Percentiles rank a stretch among this genome's conserved stretches.
These are phyloP conservation scores for Bombycilla garrulus DNA, from an alignment of 2,113 vertebrate species.

Conservation along the genomic window DNA sequence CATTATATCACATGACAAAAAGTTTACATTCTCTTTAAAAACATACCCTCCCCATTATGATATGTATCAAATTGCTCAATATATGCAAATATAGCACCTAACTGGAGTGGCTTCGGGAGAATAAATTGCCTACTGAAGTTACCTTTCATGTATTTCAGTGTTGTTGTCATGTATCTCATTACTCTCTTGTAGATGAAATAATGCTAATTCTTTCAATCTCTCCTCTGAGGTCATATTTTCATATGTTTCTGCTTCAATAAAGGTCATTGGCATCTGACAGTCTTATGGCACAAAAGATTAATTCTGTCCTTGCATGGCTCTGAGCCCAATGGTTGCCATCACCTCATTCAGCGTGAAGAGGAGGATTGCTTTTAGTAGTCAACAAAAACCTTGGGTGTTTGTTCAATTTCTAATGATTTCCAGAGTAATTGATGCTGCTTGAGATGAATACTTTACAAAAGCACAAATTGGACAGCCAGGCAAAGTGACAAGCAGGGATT, in stretches of 20 bases:
- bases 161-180: background rate
- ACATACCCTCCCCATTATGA: accelerated
- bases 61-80: background rate
- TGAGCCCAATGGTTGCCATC: background rate
- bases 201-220: background rate
- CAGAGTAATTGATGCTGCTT: background rate
- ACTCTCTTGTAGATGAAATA: background rate
- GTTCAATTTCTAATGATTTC: background rate
- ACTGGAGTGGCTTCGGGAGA: background rate
- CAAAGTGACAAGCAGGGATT: background rate
- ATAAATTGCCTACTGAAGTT: background rate
- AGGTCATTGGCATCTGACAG: background rate
- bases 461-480: background rate
- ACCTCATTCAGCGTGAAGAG: background rate
- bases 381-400: background rate
- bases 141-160: background rate
- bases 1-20: background rate
- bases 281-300: background rate
- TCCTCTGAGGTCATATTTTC: background rate
- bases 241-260: background rate
- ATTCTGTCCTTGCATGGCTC: background rate
- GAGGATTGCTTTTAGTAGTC: background rate
- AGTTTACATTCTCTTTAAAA: background rate
- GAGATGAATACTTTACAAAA: background rate
- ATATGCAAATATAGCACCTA: background rate